A percentile compares a stretch with the other conserved stretches of the same genome.
These are phyloP conservation scores for Strigops habroptila DNA, from an alignment of 2,113 vertebrate species.

Conservation along the genomic window DNA sequence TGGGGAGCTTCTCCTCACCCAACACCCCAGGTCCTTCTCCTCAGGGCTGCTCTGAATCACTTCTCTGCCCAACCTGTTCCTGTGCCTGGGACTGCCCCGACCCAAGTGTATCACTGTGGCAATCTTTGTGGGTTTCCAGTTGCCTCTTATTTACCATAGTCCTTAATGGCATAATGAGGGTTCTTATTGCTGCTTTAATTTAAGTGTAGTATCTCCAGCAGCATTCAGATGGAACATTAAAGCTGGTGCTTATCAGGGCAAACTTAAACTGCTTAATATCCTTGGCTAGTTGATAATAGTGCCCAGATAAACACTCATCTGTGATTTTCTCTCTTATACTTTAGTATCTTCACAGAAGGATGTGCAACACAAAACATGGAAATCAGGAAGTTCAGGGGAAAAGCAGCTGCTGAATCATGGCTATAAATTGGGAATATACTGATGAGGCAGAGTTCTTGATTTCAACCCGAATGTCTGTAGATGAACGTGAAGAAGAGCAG, in stretches of 20 bases:
- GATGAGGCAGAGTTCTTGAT: background rate
- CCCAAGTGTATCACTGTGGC: background rate
- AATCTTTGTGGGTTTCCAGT: conserved; percentile 20
- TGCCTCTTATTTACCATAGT: background rate
- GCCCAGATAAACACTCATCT: background rate
- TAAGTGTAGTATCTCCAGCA: background rate
- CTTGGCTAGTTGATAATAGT: background rate
- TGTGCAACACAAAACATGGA: background rate
- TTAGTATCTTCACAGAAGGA: background rate
- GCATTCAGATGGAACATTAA: background rate
- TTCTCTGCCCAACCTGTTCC: too few relatives aligned
- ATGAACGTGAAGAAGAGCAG: background rate
- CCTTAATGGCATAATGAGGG: conserved; percentile 38
- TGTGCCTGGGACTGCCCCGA: too few relatives aligned
- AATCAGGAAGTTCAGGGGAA: background rate
- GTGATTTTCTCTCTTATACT: background rate
- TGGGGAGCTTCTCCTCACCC: too few relatives aligned
- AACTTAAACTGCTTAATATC: conserved; percentile 28
- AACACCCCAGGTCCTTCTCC: too few relatives aligned
- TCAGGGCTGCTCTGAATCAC: too few relatives aligned
- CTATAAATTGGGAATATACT: background rate
- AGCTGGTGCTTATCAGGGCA: conserved; percentile 46
- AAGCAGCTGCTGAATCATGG: background rate
- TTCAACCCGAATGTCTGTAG: background rate
- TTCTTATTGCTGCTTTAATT: conserved; percentile 43